phyloP scores from a whole-genome alignment of 1,140 invertebrate genomes.

The Spodoptera litura region DNA sequence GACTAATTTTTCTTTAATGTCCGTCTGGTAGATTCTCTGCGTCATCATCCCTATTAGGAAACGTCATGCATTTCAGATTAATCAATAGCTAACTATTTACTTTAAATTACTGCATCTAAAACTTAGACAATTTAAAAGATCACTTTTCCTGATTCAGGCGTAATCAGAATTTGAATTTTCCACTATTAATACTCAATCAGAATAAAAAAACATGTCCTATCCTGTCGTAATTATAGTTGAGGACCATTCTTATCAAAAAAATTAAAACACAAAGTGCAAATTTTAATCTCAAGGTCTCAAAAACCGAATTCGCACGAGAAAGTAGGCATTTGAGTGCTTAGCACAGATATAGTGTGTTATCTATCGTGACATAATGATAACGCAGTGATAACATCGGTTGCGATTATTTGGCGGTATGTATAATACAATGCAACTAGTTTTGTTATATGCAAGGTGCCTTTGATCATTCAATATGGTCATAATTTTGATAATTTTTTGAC shows the following conservation, averaged over 20 bases:
- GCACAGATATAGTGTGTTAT: slow-evolving; percentile 25
- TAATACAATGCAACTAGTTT: not conserved
- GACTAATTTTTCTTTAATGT: too few species aligned
- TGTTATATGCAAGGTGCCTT: not conserved
- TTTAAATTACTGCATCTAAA: too few species aligned
- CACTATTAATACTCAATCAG: too few species aligned
- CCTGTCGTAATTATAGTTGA: not conserved
- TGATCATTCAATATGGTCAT: not conserved
- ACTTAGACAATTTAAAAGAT: too few species aligned
- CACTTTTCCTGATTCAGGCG: too few species aligned
- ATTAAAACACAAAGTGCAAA: not conserved
- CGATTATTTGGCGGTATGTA: not conserved
- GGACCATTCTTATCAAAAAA: not conserved
- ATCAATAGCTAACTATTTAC: too few species aligned
- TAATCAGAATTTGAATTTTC: not conserved
- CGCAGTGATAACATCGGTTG: not conserved
- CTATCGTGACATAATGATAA: slow-evolving; percentile 30
- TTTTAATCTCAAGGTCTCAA: slow-evolving; percentile 3
- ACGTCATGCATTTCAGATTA: too few species aligned
- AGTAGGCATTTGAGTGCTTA: not conserved
- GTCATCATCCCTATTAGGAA: too few species aligned
- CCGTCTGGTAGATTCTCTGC: too few species aligned
- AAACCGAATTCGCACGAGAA: slow-evolving; percentile 1
- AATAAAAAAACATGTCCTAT: too few species aligned
- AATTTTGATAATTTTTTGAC: not conserved